Base-by-base conservation (phyloP, 2,888 invertebrate species). In the Drosophila putrida region DNA sequence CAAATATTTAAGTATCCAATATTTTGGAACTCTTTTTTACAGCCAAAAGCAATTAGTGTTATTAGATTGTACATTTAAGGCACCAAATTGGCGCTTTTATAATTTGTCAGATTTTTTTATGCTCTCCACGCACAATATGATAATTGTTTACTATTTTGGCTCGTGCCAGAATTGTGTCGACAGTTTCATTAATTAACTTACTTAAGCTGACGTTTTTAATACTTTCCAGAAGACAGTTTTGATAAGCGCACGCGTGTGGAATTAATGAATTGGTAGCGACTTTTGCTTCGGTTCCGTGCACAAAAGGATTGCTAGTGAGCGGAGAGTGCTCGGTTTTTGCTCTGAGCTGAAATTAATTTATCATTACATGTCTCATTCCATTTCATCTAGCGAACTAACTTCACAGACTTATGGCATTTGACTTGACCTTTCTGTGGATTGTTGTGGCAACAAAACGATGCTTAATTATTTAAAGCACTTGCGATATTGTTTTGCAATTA, bases 201-300 rank as follows among this genome's bases (percentile, higher is more conserved):
- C 63, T 62, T 55, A 63, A 78, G 63, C 68, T 67, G 75, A 72
- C 86, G 54, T 60, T 71, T 70, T 80, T 80, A 82, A 69, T 69
- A 70, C 69, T 58, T 62, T 68, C 46, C 55, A 57, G 58, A 64
- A 64, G 74, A 65, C 67, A 49, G 59, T 85, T 79, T 68, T 82
- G 86, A 82, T 74, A 85, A 74, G 77, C 71, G 61, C 50, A 51
- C 83, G 75, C 75, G 65, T 50, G 65, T 44, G 25, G 66, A 83
- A 86, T 83, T 83, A 88, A 83, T 83, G 81, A 80, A 85, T 78
- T 71, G 68, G 50, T 68, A 50, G 49, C 57, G 53, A 68, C 64
- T 61, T 71, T 55, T 49, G 38, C 54, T 43, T 15, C 46, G n/a
- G n/a, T 6, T 59, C n/a, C 10, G 13, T 15, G 28, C 33, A 8